A percentile compares a stretch with the other conserved stretches of the same genome.
Evolutionary conservation across 2,888 invertebrate genomes (phyloP).

Genomic region (Frankliniella fusca): DNA sequence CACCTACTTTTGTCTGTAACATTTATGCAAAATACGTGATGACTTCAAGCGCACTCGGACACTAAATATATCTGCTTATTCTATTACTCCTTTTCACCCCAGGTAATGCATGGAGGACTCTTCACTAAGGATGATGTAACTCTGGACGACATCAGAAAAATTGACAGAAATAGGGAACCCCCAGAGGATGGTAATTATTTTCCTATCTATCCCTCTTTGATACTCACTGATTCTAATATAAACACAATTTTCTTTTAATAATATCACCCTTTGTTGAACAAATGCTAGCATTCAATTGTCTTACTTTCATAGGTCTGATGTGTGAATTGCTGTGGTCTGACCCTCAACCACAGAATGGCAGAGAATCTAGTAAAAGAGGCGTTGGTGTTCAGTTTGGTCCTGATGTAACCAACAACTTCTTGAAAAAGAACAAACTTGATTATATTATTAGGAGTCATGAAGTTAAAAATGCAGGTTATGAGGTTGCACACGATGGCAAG

Average conservation of each 20-base stretch:
- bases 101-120: constrained; percentile 97
- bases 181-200: constrained; percentile 75
- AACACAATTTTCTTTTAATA: constrained; percentile 11
- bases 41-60: neutral
- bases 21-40: neutral
- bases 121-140: constrained; percentile 91
- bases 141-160: constrained; percentile 83
- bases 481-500: constrained; percentile 88
- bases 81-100: constrained; percentile 33
- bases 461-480: constrained; percentile 94
- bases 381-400: constrained; percentile 99
- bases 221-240: constrained; percentile 8
- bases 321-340: constrained; percentile 99
- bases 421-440: constrained; percentile 78
- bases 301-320: constrained; percentile 66
- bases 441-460: constrained; percentile 96
- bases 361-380: constrained; percentile 92
- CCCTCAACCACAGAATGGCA: constrained; percentile 83
- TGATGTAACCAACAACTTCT: constrained; percentile 86
- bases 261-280: neutral
- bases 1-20: too few species aligned
- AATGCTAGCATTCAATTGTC: constrained; percentile 5
- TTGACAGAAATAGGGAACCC: constrained; percentile 92
- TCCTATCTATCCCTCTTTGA: neutral
- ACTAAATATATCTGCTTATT: neutral